Base-by-base conservation (phyloP, 1,140 invertebrate species). In the Lucilia sericata region DNA sequence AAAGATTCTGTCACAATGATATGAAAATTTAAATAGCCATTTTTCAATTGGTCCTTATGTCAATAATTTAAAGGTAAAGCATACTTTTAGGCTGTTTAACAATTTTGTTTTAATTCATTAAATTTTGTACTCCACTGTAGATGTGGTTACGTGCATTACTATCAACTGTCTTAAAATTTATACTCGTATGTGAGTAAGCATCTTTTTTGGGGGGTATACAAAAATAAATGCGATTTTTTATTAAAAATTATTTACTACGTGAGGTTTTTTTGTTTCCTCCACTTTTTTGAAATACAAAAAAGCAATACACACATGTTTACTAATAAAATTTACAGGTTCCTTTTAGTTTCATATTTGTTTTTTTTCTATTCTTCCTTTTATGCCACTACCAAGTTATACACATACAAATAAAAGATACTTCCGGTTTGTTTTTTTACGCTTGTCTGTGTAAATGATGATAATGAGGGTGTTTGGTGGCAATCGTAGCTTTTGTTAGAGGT, bases 221-320 rank as follows among this genome's bases (percentile, higher is more conserved):
- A n/a, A 60, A 60, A 17, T 17, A 60, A 60, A 60, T n/a, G 14
- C n/a, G 14, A 60, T 17, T 60, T 60, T 60, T 60, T 60, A 60
- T 17, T n/a, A 60, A 17, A 60, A 60, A 60, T 60, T 60, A 60
- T n/a, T n/a, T n/a, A 60, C 55, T 60, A n/a, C 55, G 55, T 60
- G 55, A n/a, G 55, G 14, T 60, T 17, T 60, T 60, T 17, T 60
- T 60, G 55, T n/a, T 60, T n/a, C n/a, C 14, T 60, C 14, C 14
- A n/a, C n/a, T 60, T 17, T n/a, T 17, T 3, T 7, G 55, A 60
- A 55, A 55, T 55, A 42, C 42, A 42, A 7, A 42, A 42, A 7
- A 42, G 42, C 25, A 12, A n/a, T 14, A 17, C 55, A 60, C 55
- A 60, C 55, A 17, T n/a, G 55, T 14, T 60, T 14, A 60, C 14